Evolutionary conservation across 1,140 invertebrate genomes (phyloP).

Genomic region (Euborellia annulipes): DNA sequence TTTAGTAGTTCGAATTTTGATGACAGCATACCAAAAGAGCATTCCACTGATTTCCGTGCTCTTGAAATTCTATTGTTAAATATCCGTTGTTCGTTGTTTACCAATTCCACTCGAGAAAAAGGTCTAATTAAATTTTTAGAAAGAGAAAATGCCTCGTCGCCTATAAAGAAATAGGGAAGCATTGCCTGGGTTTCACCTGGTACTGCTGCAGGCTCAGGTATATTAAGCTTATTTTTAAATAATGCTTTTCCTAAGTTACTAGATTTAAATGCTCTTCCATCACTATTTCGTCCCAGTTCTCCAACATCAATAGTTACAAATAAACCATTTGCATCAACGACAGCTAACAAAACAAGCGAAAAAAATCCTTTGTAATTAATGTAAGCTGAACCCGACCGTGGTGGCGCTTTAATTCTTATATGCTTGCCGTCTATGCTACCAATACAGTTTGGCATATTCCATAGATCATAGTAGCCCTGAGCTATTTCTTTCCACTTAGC

Average conservation of each 20-base stretch:
- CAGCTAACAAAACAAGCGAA: conserved; percentile 29
- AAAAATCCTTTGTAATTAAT: background rate
- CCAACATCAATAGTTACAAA: conserved; percentile 30
- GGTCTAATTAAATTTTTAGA: too few species aligned
- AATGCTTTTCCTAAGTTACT: background rate
- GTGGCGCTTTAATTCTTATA: conserved; percentile 19
- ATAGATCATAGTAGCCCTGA: conserved; percentile 19
- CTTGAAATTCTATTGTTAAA: background rate
- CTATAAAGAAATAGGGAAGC: too few species aligned
- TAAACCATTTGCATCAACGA: conserved; percentile 30
- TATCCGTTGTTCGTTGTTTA: conserved; percentile 1
- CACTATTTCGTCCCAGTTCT: conserved; percentile 25
- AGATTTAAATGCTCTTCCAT: conserved; percentile 20
- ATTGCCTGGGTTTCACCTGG: too few species aligned
- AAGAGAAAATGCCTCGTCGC: too few species aligned
- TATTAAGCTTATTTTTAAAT: background rate
- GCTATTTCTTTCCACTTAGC: conserved; percentile 13
- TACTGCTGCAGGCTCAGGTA: too few species aligned
- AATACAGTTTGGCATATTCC: conserved; percentile 28
- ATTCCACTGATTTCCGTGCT: background rate
- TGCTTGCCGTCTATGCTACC: conserved; percentile 28
- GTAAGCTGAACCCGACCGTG: background rate
- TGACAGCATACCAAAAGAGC: background rate
- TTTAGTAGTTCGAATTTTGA: background rate
- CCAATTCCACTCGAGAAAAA: too few species aligned